Conservation (phyloP, 92 coral and sea anemone species). For the Phenganax stokvisi region DNA sequence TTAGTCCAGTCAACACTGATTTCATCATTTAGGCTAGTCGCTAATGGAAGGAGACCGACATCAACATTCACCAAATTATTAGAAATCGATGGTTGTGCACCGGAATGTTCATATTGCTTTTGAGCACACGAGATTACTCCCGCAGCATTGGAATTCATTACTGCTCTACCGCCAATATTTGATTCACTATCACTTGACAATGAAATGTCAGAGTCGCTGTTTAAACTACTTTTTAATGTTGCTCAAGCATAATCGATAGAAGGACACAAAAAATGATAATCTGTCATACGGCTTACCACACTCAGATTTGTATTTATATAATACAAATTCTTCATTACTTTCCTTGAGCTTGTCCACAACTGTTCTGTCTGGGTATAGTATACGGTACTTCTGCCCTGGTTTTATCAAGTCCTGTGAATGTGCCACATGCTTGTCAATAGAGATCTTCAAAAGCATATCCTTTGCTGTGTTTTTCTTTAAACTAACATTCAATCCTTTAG, state of each 20-base stretch:
- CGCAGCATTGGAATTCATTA: slow-evolving; percentile 9
- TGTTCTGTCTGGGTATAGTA: slow-evolving; percentile 39
- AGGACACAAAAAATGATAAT: slow-evolving; percentile 47
- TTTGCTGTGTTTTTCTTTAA: slow-evolving; percentile 35
- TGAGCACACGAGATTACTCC: slow-evolving; percentile 9
- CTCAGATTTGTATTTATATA: slow-evolving; percentile 49
- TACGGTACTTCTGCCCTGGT: slow-evolving; percentile 11
- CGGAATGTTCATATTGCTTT: background rate
- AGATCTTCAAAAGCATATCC: slow-evolving; percentile 43
- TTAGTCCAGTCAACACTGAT: slow-evolving; percentile 17
- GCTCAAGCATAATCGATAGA: slow-evolving; percentile 40
- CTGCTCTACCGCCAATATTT: slow-evolving; percentile 19
- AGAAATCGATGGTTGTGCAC: slow-evolving; percentile 1
- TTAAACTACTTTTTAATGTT: slow-evolving; percentile 34
- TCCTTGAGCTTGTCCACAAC: slow-evolving; percentile 49
- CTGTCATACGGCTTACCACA: slow-evolving; percentile 53
- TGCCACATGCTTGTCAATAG: slow-evolving; percentile 50
- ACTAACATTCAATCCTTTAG: slow-evolving; percentile 33
- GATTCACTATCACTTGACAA: slow-evolving; percentile 35
- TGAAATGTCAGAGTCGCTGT: slow-evolving; percentile 27
- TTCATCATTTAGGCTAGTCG: background rate
- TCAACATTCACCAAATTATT: slow-evolving; percentile 19
- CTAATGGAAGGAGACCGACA: slow-evolving; percentile 3
- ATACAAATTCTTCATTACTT: slow-evolving; percentile 43
- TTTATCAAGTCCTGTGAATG: slow-evolving; percentile 45